Base-by-base conservation (phyloP, 2,888 invertebrate species). In the Tetragonula carbonaria region DNA sequence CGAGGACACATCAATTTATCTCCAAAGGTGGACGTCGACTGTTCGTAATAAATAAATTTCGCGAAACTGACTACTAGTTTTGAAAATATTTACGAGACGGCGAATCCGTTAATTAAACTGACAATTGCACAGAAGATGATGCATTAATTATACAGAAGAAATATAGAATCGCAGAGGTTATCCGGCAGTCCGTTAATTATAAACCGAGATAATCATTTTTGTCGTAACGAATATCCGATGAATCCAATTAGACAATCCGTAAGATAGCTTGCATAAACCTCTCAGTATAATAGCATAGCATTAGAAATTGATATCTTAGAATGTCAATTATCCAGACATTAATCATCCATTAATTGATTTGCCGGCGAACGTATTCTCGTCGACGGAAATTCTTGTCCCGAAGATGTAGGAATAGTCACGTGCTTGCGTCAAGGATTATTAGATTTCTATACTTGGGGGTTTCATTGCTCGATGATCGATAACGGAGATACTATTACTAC, bases 331-430 rank as follows among this genome's bases (percentile, higher is more conserved):
- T 68, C 28, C 45, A 38, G 11, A 28, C 4, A 57, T 68, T 57
- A 68, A 68, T 57, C 75, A 45, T 8, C n/a, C 21, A 45, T 45
- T 57, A 68, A 75, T 68, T 68, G 45, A 75, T 68, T 57, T 28
- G 16, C 75, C 28, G 2, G 5, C 14, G 4, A 8, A 16, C 28
- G 28, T 45, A 74, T 51, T n/a, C n/a, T 23, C 51, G 3, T 33
- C 21, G 28, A 4, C 57, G 45, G 18, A 57, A 45, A 57, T 75
- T 21, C 53, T 45, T 53, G 73, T 21, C 18, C 21, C 28, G 16
- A 51, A 18, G 63, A 28, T 18, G n/a, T 13, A 65, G 51, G 18
- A 33, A 62, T 33, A 33, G 21, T 63, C 62, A 50, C 50, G 62
- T 59, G 45, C 33, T 63, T 74, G 18, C 38, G 23, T 28, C 18